Conservation (phyloP, 2,888 invertebrate species). For the Scaptomyza polygonia region DNA sequence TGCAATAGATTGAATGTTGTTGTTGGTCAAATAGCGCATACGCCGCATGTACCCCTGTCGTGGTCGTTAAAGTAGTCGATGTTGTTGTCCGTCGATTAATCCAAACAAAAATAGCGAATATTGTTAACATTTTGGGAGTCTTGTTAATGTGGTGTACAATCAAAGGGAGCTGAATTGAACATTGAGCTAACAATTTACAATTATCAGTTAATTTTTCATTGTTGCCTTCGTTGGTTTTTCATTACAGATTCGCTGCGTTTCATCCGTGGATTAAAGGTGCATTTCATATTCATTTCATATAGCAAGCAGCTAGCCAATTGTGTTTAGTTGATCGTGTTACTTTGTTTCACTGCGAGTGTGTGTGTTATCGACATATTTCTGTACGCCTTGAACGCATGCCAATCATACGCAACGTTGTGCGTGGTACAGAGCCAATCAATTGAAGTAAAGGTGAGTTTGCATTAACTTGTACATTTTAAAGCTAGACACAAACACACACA, state of each 20-base stretch:
- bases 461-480: conserved; percentile 23
- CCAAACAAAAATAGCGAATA: conserved; percentile 60
- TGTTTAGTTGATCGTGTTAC: conserved; percentile 13
- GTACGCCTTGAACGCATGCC: conserved; percentile 49
- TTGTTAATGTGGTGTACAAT: conserved; percentile 6
- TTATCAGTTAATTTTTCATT: conserved; percentile 52
- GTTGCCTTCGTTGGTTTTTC: conserved; percentile 55
- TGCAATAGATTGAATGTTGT: conserved; percentile 26
- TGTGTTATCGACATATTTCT: conserved; percentile 42
- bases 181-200: conserved; percentile 47
- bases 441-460: conserved; percentile 61
- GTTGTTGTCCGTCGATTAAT: conserved; percentile 14
- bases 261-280: conserved; percentile 56
- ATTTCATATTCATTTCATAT: conserved; percentile 53
- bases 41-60: conserved; percentile 44
- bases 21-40: conserved; percentile 52
- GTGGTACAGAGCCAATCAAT: conserved; percentile 43
- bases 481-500: background rate
- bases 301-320: conserved; percentile 47
- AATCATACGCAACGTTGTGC: conserved; percentile 69
- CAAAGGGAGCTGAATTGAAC: conserved; percentile 25
- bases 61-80: conserved; percentile 3
- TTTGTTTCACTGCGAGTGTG: background rate
- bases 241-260: conserved; percentile 68
- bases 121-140: conserved; percentile 59